These are phyloP conservation scores for Anguilla marmorata DNA, from an alignment of 2,797 vertebrate species.

Conservation along the genomic window DNA sequence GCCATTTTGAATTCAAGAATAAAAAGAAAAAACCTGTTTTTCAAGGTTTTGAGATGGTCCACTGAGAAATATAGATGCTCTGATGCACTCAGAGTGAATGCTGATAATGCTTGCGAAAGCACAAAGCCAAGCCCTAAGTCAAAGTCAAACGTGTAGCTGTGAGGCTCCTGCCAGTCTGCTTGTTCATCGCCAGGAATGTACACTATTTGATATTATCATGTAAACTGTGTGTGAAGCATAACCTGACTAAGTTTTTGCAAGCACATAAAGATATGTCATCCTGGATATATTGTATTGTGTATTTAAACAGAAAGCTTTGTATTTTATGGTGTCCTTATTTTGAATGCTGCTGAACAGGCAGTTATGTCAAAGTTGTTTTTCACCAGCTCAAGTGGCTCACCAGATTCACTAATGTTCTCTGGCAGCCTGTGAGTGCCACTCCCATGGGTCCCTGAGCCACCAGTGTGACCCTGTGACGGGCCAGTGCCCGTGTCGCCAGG, in stretches of 20 bases:
- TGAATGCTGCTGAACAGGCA: neutral
- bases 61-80: neutral
- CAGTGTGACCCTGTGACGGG: constrained; percentile 75
- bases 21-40: neutral
- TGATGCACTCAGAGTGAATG: neutral
- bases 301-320: neutral
- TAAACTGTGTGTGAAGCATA: neutral
- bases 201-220: neutral
- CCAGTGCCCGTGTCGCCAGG: constrained; percentile 75
- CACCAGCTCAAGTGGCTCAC: neutral
- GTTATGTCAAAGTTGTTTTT: neutral
- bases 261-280: neutral
- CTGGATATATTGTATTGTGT: neutral
- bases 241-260: neutral
- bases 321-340: neutral
- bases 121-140: neutral
- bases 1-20: neutral
- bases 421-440: constrained; percentile 80
- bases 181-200: neutral
- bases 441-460: constrained; percentile 70
- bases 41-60: neutral
- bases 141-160: neutral
- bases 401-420: neutral
- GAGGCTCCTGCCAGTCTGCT: neutral
- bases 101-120: neutral